A percentile compares a stretch with the other conserved stretches of the same genome.
These are phyloP conservation scores for Microcebus tavaratra DNA, from an alignment of 2,113 vertebrate genomes.

Conservation along the genomic window DNA sequence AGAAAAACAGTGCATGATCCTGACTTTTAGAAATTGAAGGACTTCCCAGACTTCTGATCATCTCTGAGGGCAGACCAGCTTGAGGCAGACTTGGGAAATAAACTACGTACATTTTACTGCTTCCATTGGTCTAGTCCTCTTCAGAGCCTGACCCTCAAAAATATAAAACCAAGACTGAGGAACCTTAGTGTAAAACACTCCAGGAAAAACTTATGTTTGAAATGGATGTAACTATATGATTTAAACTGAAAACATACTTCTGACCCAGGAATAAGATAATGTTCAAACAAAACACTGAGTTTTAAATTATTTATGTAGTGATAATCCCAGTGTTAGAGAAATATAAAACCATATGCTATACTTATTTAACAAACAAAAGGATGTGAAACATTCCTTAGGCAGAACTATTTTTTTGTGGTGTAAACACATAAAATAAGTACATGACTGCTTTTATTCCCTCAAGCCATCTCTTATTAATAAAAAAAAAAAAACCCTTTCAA, in stretches of 20 bases:
- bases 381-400: background rate
- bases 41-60: background rate
- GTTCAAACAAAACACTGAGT: background rate
- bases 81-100: background rate
- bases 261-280: background rate
- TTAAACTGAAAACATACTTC: background rate
- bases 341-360: background rate
- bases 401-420: background rate
- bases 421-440: background rate
- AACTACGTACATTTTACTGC: background rate
- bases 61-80: background rate
- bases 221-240: background rate
- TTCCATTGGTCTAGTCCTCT: background rate
- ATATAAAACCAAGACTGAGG: background rate
- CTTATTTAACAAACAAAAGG: background rate
- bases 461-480: background rate
- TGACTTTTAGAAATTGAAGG: background rate
- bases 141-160: background rate
- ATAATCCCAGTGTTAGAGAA: background rate
- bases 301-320: background rate
- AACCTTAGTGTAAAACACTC: background rate
- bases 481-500: background rate
- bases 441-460: background rate
- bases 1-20: background rate
- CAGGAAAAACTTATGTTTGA: background rate